Evolutionary conservation across 2,888 invertebrate genomes (phyloP), one percentile per base, ranked within the genome.

Genomic region (Tipula unca): DNA sequence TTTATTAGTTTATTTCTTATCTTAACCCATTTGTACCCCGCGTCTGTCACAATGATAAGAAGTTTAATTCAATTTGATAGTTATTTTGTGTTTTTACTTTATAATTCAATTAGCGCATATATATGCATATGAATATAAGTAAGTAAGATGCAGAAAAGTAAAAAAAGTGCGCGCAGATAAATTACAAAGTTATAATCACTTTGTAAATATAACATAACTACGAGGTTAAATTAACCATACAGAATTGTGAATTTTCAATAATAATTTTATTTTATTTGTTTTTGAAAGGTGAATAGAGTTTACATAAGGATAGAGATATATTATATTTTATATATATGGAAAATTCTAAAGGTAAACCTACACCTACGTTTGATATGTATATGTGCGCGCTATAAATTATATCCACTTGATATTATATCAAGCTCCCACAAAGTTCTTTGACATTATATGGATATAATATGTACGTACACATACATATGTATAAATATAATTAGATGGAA

Each of bases 401-500:
- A 48, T 48, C 48, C 6, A 25, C 69, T 69, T 69, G 69, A 69
- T 25, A 69, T 25, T 8, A 69, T 69, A 69, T 69, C 69, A 69
- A 69, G 69, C 69, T 69, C 69, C 69, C 69, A 69, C 69, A 69
- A 69, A 69, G 69, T 69, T 69, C 25, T 69, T 69, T 69, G 69
- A 25, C 69, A 69, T 69, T 48, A 48, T 17, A 48, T 48, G 48
- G 6, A 5, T 20, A 48, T 20, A 48, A 48, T n/a, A 48, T 2
- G 32, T 32, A 6, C 6, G 1, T 32, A n/a, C n/a, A n/a, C n/a
- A 35, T 6, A 35, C 3, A 1, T 39, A 10, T 39, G 10, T 39
- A 39, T 13, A 54, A 54, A 54, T 69, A 69, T 69, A 69, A 69
- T 69, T 69, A 69, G 69, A 69, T 69, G 69, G 69, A 25, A 69